Evolutionary conservation across 2,113 vertebrate genomes (phyloP), one percentile per base, ranked within the genome.

Genomic region (Eptatretus burgeri): DNA sequence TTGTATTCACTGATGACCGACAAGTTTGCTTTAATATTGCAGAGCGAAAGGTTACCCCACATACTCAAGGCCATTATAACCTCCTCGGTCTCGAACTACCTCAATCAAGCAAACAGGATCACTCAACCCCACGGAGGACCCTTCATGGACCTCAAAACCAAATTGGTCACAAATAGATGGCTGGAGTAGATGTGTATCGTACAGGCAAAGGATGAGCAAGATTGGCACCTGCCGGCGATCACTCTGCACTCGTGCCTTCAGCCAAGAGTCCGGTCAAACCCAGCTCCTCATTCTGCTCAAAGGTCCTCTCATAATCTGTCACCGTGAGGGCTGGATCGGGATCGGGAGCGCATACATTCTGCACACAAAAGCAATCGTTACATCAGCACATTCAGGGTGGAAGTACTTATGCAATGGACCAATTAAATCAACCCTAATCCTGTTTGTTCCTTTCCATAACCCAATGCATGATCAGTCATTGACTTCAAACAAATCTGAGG

Each of bases 251-350:
- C 2, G 91, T 93, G 50, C 76, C 80, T 63, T 95, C 91, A 0
- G 85, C 91, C 66, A 72, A 82, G 84, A 96, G 88, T 72, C 93
- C 85, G 10, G 93, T 95, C 14, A 96, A 74, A 7, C 91, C 91
- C 13, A 96, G 76, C 0, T 88, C 87, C 16, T 95, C 88, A 0
- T 94, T 87, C 72, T 96, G 87, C 67, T 89, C 78, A 11, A 82
- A 89, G 0, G 74, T 73, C 51, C 91, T 80, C 12, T 77, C 65
- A 2, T 94, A 96, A 64, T 63, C 79, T 70, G 88, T 82, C 12
- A 74, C 69, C 0, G 19, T 74, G 78, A 96, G 75, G 74, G 89
- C 81, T 0, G 88, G 88, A 63, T 95, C 91, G 2, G 81, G 74
- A 1, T 96, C 91, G 0, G 91, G 91, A 0, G 87, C 88, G 0